Base-by-base conservation (phyloP, 2,797 vertebrate species). In the Ibycter americanus region DNA sequence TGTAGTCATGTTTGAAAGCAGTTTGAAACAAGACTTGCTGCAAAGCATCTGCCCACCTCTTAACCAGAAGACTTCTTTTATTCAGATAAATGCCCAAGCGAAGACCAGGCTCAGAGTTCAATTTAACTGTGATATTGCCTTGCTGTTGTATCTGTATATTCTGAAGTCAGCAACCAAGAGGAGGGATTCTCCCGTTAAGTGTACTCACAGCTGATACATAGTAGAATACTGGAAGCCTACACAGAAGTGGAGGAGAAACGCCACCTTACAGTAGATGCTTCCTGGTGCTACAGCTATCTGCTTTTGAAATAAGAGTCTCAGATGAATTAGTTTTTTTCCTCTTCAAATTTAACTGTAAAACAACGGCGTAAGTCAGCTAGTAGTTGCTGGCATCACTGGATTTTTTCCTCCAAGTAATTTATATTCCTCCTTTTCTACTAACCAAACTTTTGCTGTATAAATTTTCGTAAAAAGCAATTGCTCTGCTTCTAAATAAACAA, bases 121-220 rank as follows among this genome's bases (percentile, higher is more conserved):
- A 5, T 20, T 34, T 31, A 18, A 56, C 0, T 22, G 36, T 0
- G 2, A 34, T 19, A 20, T 0, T 55, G 42, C 65, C 32, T 8
- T 29, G 10, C 5, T 26, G 9, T 22, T 34, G 6, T n/a, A 29
- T 10, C 42, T 22, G 6, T 29, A 9, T 12, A 16, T 56, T 49
- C 36, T 38, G 20, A 66, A 65, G 51, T 44, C 26, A 25, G 70
- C 31, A 59, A 5, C n/a, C 3, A 4, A 61, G 27, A 29, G 46
- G 18, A 68, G 44, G 32, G 40, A 46, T 38, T 81, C 63, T 36
- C 76, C 52, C 54, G 15, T 54, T 42, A 14, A 21, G n/a, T 1
- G 20, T 15, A 22, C n/a, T 47, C 44, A 27, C 62, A 31, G 56
- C 31, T 42, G 23, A 22, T 66, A 34, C 44, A 15, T 0, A 34